A percentile compares a stretch with the other conserved stretches of the same genome.
phyloP scores from a whole-genome alignment of 2,888 invertebrate species.

The Macropis europaea region DNA sequence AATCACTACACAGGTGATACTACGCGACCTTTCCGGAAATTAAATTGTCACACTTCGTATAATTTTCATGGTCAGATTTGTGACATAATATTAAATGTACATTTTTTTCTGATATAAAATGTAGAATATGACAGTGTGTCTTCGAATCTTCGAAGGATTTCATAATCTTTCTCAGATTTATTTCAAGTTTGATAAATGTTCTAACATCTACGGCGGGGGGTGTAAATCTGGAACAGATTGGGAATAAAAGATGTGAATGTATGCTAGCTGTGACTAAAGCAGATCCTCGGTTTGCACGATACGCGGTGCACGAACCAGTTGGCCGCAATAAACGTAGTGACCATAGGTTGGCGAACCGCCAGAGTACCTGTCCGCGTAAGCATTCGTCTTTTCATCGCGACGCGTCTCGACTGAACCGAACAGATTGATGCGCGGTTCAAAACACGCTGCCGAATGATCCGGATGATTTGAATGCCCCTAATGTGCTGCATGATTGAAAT shows the following conservation, averaged over 20 bases:
- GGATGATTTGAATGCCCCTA: constrained; percentile 60
- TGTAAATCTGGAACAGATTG: constrained; percentile 26
- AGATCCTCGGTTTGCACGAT: constrained; percentile 34
- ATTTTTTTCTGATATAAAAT: no score
- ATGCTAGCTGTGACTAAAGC: constrained; percentile 25
- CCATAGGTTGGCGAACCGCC: constrained; percentile 63
- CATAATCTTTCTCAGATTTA: no score
- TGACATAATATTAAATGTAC: no score
- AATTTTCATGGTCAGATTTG: no score
- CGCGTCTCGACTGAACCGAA: constrained; percentile 61
- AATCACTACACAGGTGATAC: no score
- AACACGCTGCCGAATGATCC: constrained; percentile 68
- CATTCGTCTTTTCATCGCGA: constrained; percentile 75
- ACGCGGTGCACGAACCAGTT: constrained; percentile 48
- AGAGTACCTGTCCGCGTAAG: constrained; percentile 69
- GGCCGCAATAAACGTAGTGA: constrained; percentile 59
- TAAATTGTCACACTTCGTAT: no score
- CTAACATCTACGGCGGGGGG: no score
- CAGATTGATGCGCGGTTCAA: constrained; percentile 72
- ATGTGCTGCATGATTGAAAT: constrained; percentile 58
- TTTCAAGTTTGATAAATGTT: no score
- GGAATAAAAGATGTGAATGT: constrained; percentile 42
- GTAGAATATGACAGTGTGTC: no score
- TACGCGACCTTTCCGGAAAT: no score
- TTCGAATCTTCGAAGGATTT: no score